These are phyloP conservation scores for Macrocentrus cingulum DNA, from an alignment of 1,140 invertebrate genomes.

Conservation along the genomic window DNA sequence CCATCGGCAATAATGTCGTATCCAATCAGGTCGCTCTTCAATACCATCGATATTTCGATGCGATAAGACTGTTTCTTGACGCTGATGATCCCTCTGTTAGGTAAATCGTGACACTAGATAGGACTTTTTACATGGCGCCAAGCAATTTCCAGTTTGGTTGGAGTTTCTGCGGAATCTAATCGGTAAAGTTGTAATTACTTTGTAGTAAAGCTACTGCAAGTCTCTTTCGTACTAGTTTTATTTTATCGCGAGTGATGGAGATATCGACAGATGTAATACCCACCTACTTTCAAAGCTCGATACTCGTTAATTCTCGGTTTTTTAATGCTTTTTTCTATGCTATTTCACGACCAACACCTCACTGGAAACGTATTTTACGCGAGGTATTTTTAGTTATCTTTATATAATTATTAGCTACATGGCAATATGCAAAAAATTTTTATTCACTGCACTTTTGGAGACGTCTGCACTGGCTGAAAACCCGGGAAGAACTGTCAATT, in stretches of 20 bases:
- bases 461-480: too few species aligned
- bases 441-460: too few species aligned
- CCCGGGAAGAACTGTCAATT: too few species aligned
- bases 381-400: too few species aligned
- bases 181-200: constrained; percentile 50
- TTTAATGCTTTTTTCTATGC: too few species aligned
- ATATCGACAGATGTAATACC: constrained; percentile 50
- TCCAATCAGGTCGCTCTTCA: not conserved
- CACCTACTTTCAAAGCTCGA: constrained; percentile 13
- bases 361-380: too few species aligned
- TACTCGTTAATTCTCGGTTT: too few species aligned
- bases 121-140: not conserved
- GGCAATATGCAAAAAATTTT: too few species aligned
- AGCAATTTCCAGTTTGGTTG: constrained; percentile 4
- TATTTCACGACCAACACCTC: too few species aligned
- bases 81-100: not conserved
- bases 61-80: not conserved
- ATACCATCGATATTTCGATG: constrained; percentile 8
- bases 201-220: constrained; percentile 11
- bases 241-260: constrained; percentile 45
- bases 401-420: too few species aligned
- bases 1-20: not conserved
- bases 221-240: constrained; percentile 28
- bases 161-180: constrained; percentile 41
- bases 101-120: not conserved